Percentiles rank a stretch among this genome's conserved stretches.
Evolutionary conservation across 2,888 invertebrate genomes (phyloP).

Genomic region (Syrista parreyssii): DNA sequence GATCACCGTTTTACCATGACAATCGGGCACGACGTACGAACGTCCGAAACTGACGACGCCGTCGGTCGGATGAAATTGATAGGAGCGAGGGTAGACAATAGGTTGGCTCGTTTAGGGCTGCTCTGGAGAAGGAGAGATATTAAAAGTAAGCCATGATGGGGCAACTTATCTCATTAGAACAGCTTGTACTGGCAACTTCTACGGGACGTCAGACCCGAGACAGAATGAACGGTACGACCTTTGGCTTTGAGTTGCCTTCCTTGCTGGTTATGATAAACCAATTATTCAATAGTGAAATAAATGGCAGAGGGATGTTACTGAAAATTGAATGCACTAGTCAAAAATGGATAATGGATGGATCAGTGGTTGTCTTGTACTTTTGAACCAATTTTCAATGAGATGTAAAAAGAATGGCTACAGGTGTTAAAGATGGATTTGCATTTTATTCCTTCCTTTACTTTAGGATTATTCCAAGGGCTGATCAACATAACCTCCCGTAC

Average conservation of each 20-base stretch:
- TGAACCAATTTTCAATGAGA: not conserved
- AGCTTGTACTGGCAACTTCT: slow-evolving; percentile 53
- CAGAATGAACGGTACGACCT: not conserved
- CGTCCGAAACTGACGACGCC: not conserved
- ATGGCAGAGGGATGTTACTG: not conserved
- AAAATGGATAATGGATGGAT: not conserved
- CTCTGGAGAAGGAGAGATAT: slow-evolving; percentile 38
- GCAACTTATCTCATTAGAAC: slow-evolving; percentile 61
- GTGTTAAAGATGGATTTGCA: not conserved
- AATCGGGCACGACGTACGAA: not conserved
- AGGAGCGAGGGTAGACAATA: not conserved
- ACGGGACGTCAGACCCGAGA: slow-evolving; percentile 32
- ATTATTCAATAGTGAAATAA: not conserved
- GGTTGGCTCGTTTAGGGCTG: not conserved
- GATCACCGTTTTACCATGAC: not conserved
- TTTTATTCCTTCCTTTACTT: not conserved
- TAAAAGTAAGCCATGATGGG: slow-evolving; percentile 55
- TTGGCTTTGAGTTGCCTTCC: not conserved
- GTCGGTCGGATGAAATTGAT: not conserved
- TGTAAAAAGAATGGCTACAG: not conserved
- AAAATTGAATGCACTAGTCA: not conserved
- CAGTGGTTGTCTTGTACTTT: not conserved
- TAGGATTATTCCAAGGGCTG: not conserved
- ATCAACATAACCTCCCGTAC: not conserved
- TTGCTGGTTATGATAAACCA: not conserved